Percentiles rank a stretch among this genome's conserved stretches.
Conservation (phyloP, 2,888 invertebrate species). For the Agapostemon virescens region DNA sequence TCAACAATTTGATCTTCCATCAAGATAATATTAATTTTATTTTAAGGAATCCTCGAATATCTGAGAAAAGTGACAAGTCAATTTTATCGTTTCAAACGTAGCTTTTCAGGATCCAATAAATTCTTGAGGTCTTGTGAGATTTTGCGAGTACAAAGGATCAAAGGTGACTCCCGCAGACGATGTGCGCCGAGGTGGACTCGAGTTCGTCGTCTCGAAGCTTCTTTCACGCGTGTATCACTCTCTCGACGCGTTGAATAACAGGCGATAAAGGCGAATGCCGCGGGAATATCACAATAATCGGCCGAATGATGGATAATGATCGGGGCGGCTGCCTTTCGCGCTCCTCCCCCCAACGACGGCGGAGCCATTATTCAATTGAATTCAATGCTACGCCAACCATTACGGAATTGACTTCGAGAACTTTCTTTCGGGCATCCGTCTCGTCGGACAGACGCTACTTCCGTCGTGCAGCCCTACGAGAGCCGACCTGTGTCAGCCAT, state of each 20-base stretch:
- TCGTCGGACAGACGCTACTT: conserved; percentile 72
- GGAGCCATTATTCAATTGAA: conserved; percentile 80
- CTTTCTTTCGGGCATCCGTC: conserved; percentile 79
- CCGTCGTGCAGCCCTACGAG: conserved; percentile 59
- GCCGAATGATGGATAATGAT: conserved; percentile 77
- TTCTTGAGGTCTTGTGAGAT: no score
- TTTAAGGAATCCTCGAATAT: background rate
- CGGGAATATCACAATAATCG: conserved; percentile 76
- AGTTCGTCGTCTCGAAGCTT: conserved; percentile 63
- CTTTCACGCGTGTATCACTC: conserved; percentile 59
- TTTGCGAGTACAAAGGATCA: background rate
- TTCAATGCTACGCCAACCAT: conserved; percentile 79
- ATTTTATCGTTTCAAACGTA: background rate
- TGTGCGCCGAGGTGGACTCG: background rate
- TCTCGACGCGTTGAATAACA: conserved; percentile 68
- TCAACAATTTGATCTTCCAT: background rate
- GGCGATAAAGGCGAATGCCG: conserved; percentile 73
- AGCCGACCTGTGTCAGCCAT: conserved; percentile 41
- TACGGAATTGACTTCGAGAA: conserved; percentile 80
- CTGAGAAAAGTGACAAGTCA: no score
- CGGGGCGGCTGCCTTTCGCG: conserved; percentile 76
- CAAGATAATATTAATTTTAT: background rate
- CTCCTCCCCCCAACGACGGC: conserved; percentile 55
- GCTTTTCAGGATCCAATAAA: no score
- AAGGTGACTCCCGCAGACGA: background rate